Evolutionary conservation across 1,140 invertebrate species (phyloP), one percentile per base, ranked within the genome.

Genomic region (Drosophila sucinea): DNA sequence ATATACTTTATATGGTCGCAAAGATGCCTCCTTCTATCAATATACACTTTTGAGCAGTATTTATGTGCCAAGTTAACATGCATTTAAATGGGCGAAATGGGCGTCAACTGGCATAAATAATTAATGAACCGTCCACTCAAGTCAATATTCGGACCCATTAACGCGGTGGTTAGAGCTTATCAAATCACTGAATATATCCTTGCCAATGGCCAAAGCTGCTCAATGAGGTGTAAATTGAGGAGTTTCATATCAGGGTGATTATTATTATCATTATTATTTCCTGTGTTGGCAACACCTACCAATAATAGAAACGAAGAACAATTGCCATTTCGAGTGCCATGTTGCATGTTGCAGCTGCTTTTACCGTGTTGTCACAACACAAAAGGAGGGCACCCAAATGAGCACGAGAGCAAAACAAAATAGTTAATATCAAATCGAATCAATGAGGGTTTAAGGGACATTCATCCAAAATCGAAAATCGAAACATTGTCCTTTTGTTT

Each of bases 191-290:
- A 41, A 23, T 17, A 51, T 51, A 27, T 27, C 25, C 8, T 51
- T 51, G 23, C 3, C 6, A 63, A 41, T 71, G 62, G 54, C 32
- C 51, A 54, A 29, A 58, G 60, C 55, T 85, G 82, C 62, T 82
- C 65, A 85, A 86, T 82, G 82, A 67, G 58, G 47, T 71, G 81
- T 71, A 58, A 86, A 86, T 82, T 62, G 60, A 80, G 78, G 79
- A 81, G 74, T 86, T 30, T 57, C 1, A 25, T 57, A 33, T 3
- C 30, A 33, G 17, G 30, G 11, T 23, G 30, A 17, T 57, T 17
- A 55, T 11, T 57, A 35, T 33, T 11, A 17, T 17, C 17, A 17
- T 17, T 17, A 17, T 17, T 17, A 17, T 17, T 55, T 55, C 29
- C n/a, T 29, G 8, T 55, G n/a, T 57, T 60, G 65, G 60, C 73